phyloP scores from a whole-genome alignment of 2,113 vertebrate species.

The Bos indicus region DNA sequence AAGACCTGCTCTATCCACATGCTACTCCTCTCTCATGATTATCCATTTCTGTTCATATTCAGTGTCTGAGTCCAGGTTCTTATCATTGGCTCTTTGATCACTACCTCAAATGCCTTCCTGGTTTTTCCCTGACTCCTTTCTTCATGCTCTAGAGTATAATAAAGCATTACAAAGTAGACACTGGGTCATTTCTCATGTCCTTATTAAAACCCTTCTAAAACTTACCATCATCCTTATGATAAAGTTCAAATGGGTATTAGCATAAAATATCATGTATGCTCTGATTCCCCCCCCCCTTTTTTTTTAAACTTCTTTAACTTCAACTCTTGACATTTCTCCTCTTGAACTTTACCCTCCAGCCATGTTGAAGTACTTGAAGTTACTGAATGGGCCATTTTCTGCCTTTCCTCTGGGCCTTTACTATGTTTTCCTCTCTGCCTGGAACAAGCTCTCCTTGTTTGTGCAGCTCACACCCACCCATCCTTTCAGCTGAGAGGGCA shows the following conservation, averaged over 20 bases:
- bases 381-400: neutral
- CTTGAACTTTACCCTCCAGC: neutral
- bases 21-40: neutral
- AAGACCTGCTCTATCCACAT: neutral
- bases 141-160: neutral
- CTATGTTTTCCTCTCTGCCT: neutral
- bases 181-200: neutral
- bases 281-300: neutral
- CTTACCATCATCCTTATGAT: neutral
- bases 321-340: neutral
- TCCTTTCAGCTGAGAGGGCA: neutral
- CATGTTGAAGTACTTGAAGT: neutral
- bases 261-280: neutral
- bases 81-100: neutral
- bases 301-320: neutral
- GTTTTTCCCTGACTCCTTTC: neutral
- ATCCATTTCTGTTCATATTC: neutral
- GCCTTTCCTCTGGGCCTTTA: neutral
- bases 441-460: neutral
- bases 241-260: neutral
- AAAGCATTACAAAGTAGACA: neutral
- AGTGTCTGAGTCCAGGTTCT: neutral
- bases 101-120: neutral
- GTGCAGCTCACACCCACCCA: neutral
- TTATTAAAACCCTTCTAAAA: neutral